phyloP scores from a whole-genome alignment of 2,888 invertebrate species.

The Adelognathus sp. region DNA sequence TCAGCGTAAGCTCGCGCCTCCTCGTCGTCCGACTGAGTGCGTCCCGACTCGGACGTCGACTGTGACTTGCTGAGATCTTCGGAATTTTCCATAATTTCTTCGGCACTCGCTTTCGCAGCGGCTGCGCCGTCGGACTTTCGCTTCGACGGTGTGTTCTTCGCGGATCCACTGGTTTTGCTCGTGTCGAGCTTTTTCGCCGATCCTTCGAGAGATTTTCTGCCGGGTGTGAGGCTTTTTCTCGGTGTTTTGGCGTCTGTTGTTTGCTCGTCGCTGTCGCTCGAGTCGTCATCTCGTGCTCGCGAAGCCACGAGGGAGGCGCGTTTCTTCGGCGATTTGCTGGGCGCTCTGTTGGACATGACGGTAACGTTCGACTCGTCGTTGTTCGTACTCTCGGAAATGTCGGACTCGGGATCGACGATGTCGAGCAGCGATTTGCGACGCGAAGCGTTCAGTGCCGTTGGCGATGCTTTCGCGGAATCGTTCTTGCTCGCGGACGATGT shows the following conservation, averaged over 20 bases:
- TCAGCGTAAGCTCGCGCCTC: too few relatives aligned
- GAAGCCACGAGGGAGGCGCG: background rate
- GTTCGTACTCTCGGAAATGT: background rate
- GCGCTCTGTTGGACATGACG: background rate
- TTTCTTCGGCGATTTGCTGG: constrained; percentile 13
- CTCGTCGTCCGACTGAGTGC: background rate
- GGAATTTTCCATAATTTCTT: too few relatives aligned
- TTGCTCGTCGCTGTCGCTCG: background rate
- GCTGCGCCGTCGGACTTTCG: too few relatives aligned
- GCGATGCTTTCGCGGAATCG: background rate
- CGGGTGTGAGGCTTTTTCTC: background rate
- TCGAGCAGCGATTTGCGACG: constrained; percentile 18
- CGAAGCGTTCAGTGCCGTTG: background rate
- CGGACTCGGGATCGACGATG: background rate
- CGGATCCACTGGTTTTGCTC: background rate
- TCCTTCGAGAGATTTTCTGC: constrained; percentile 26
- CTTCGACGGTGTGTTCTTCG: constrained; percentile 10
- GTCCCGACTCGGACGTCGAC: background rate
- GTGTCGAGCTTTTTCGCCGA: constrained; percentile 5
- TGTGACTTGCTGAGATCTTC: too few relatives aligned
- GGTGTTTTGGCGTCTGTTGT: background rate
- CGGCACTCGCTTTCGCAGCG: too few relatives aligned
- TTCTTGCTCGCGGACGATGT: background rate
- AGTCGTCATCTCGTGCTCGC: background rate
- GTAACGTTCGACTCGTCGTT: background rate